Evolutionary conservation across 2,113 vertebrate species (phyloP).

Genomic region (Hemicordylus capensis): DNA sequence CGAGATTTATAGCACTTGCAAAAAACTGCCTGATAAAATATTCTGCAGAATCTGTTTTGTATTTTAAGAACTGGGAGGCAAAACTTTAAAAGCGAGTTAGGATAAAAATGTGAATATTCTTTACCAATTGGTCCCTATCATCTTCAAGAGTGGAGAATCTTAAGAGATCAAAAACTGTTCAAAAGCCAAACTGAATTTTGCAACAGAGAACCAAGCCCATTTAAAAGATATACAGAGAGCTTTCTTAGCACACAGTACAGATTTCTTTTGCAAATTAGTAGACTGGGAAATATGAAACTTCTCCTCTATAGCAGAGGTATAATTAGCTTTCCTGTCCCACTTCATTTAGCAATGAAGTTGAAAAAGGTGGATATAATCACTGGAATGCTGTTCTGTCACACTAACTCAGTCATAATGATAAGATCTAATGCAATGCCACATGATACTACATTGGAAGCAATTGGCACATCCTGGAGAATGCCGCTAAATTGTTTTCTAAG

Average conservation of each 20-base stretch:
- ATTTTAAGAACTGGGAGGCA: not conserved
- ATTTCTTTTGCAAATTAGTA: slow-evolving; percentile 28
- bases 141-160: not conserved
- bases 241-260: accelerated
- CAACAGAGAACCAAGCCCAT: not conserved
- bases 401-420: slow-evolving; percentile 23
- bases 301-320: slow-evolving; percentile 9
- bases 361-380: slow-evolving; percentile 37
- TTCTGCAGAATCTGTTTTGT: not conserved
- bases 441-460: slow-evolving; percentile 29
- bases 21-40: not conserved
- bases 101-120: not conserved
- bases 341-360: slow-evolving; percentile 47
- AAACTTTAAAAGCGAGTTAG: not conserved
- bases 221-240: not conserved
- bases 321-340: slow-evolving; percentile 52
- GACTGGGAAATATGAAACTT: slow-evolving; percentile 27
- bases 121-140: not conserved
- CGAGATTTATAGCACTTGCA: not conserved
- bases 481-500: slow-evolving; percentile 51
- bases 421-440: slow-evolving; percentile 29
- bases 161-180: not conserved
- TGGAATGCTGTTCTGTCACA: slow-evolving; percentile 30
- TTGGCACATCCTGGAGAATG: slow-evolving; percentile 43
- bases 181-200: not conserved